Percentiles rank a stretch among this genome's conserved stretches.
phyloP scores from a whole-genome alignment of 2,113 vertebrate species.

The Urocynchramus pylzowi region DNA sequence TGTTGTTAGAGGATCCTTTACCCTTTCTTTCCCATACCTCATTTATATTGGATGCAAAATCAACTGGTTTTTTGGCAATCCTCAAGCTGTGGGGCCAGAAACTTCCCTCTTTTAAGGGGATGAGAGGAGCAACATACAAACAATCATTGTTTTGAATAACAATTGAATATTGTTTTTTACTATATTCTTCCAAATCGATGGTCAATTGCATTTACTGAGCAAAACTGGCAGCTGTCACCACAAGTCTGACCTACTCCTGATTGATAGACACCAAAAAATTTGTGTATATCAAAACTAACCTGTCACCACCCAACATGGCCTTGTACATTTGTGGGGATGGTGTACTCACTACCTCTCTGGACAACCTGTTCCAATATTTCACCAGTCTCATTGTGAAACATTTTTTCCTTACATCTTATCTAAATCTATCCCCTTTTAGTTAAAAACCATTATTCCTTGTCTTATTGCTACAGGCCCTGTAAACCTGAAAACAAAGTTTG shows the following conservation, averaged over 20 bases:
- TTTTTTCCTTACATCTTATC: not conserved
- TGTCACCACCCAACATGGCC: not conserved
- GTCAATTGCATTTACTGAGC: not conserved
- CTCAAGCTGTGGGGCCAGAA: not conserved
- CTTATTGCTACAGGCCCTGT: not conserved
- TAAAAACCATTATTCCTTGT: not conserved
- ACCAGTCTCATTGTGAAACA: not conserved
- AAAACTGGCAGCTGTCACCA: not conserved
- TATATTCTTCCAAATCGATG: not conserved
- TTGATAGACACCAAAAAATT: not conserved
- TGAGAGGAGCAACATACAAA: not conserved
- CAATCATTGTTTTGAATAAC: rapidly evolving
- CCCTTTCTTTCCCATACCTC: not conserved
- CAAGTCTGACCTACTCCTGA: not conserved
- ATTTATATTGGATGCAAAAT: not conserved
- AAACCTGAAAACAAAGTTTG: not conserved
- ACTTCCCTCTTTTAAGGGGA: not conserved
- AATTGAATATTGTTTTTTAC: not conserved
- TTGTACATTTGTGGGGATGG: not conserved
- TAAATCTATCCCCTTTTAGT: not conserved
- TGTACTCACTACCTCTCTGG: not conserved
- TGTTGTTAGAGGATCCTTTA: not conserved
- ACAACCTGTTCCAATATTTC: not conserved
- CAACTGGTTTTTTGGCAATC: not conserved
- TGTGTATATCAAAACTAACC: not conserved